Conservation (phyloP, 1,140 invertebrate species). For the Drosophila lini region DNA sequence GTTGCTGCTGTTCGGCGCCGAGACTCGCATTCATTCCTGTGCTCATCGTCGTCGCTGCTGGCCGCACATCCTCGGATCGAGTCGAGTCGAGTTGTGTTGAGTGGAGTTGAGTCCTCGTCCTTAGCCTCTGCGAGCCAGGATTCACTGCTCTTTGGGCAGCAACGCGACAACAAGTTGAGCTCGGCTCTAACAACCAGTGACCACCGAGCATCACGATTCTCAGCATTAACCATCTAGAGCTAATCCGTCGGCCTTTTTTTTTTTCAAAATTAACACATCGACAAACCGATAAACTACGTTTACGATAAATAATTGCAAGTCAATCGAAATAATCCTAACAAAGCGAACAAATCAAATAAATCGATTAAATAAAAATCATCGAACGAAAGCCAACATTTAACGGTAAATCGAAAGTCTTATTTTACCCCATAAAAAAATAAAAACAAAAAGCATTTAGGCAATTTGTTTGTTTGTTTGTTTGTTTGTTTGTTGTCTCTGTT, state of each 20-base stretch:
- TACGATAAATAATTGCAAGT: slow-evolving; percentile 9
- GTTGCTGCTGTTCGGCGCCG: slow-evolving; percentile 11
- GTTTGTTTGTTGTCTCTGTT: slow-evolving; percentile 21
- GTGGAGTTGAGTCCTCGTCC: slow-evolving; percentile 6
- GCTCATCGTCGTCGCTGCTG: slow-evolving; percentile 74
- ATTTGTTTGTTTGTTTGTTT: slow-evolving; percentile 26
- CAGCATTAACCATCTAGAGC: slow-evolving; percentile 7
- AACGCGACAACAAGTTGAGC: slow-evolving; percentile 79
- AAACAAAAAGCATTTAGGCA: slow-evolving; percentile 2
- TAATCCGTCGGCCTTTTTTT: slow-evolving; percentile 13
- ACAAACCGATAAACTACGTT: not conserved
- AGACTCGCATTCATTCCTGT: slow-evolving; percentile 62
- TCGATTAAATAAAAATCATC: no score
- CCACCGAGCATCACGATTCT: slow-evolving; percentile 5
- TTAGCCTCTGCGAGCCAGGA: slow-evolving; percentile 33
- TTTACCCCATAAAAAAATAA: not conserved
- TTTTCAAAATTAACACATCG: not conserved
- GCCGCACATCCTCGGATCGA: slow-evolving; percentile 56
- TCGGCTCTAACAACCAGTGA: slow-evolving; percentile 25
- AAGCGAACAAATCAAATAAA: not conserved
- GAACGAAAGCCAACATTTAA: not conserved
- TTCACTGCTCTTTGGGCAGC: slow-evolving; percentile 59
- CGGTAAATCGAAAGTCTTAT: slow-evolving; percentile 32
- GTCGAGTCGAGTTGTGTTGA: slow-evolving; percentile 19
- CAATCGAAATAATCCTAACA: slow-evolving; percentile 2